These are phyloP conservation scores for Mormyrus lacerda DNA, from an alignment of 2,113 vertebrate genomes.

Conservation along the genomic window DNA sequence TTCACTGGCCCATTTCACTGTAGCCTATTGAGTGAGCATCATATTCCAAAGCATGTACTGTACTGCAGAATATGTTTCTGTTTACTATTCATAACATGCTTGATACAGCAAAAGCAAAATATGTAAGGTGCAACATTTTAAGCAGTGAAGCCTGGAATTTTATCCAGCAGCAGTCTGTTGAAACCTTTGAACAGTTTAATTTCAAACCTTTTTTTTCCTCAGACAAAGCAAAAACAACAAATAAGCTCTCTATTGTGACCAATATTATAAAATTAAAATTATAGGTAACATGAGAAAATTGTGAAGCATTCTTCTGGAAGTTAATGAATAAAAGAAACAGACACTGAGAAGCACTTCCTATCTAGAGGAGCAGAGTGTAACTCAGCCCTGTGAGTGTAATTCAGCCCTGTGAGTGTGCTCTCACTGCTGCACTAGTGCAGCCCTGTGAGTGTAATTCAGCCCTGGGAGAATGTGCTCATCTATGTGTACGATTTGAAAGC, in stretches of 20 bases:
- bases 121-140: not conserved
- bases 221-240: not conserved
- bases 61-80: not conserved
- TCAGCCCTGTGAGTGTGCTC: not conserved
- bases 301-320: not conserved
- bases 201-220: not conserved
- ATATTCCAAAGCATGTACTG: not conserved
- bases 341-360: not conserved
- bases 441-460: no score
- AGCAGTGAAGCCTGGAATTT: not conserved
- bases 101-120: not conserved
- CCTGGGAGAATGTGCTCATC: not conserved
- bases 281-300: not conserved
- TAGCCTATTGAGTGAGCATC: not conserved
- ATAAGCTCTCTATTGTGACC: not conserved
- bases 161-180: not conserved
- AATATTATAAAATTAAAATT: not conserved
- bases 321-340: not conserved
- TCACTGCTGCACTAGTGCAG: not conserved
- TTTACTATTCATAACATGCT: not conserved
- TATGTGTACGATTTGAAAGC: not conserved
- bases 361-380: not conserved
- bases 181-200: not conserved
- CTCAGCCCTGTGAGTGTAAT: not conserved
- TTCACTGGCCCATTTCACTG: not conserved